Base-by-base conservation (phyloP, 2,113 vertebrate species). In the Pachycephala philippinensis region DNA sequence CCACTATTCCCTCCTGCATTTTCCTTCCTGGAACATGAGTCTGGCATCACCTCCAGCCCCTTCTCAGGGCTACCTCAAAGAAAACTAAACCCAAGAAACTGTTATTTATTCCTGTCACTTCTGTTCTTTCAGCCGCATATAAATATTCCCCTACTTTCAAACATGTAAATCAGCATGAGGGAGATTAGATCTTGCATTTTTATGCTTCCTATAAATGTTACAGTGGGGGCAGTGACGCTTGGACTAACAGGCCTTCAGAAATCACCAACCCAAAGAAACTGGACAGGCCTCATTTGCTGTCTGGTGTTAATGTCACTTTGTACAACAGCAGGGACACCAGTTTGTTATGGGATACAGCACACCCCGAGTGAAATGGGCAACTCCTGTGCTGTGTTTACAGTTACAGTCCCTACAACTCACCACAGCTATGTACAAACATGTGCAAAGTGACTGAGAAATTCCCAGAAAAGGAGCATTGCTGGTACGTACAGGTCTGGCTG, bases 401-500 rank as follows among this genome's bases (percentile, higher is more conserved):
- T 16, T 13, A 17, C 2, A 60, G 47, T 4, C 64, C 35, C 60
- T 26, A 19, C 31, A 81, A 3, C 21, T 40, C 40, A 12, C 1
- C 54, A 42, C 66, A 83, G 47, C 40, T 56, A 3, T 0, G 7
- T 8, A 42, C 23, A 56, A 66, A 47, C 9, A 13, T 0, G 2
- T 27, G 50, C 28, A 61, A 65, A 83, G 14, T 0, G 18, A 71
- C 28, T 6, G 19, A 74, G 64, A 22, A 60, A n/a, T 11, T 27
- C 31, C 22, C 49, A 80, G 37, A 17, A 37, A 37, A 22, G 23
- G 31, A 20, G 50, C 20, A 7, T 0, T 66, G 54, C 66, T 77
- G 68, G 75, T 52, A 93, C 95, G 4, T 97, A 99, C 99, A 77
- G 80, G 85, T 60, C 79, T 97, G 23, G 94, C 83, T 31, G 90